Conservation (phyloP, 2,797 vertebrate species). For the Eptatretus atami region DNA sequence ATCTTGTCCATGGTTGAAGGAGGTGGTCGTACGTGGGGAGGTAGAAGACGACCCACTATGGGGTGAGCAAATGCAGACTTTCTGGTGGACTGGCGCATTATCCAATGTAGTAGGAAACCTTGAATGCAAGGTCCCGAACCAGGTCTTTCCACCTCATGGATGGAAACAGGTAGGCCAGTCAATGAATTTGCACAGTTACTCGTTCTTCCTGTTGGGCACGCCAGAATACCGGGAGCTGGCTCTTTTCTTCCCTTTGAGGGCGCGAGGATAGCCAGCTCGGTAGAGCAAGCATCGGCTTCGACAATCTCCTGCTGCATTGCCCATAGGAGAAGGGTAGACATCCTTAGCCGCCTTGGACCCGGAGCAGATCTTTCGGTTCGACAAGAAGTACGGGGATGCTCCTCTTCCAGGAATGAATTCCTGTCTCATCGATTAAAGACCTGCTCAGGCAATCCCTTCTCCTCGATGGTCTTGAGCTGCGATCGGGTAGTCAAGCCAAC, state of each 20-base stretch:
- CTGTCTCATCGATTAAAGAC: constrained; percentile 5
- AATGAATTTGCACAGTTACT: constrained; percentile 1
- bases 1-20: not conserved
- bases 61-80: not conserved
- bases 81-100: constrained; percentile 6
- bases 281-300: constrained; percentile 7
- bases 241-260: constrained; percentile 6
- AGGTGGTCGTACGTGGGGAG: not conserved
- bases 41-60: constrained; percentile 3
- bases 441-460: constrained; percentile 5
- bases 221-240: constrained; percentile 1
- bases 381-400: constrained; percentile 1
- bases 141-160: constrained; percentile 1
- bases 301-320: constrained; percentile 4
- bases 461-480: constrained; percentile 6
- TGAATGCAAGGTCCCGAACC: constrained; percentile 1
- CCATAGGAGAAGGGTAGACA: constrained; percentile 6
- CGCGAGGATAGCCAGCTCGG: not conserved
- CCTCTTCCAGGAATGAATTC: constrained; percentile 4
- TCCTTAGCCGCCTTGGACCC: constrained; percentile 6
- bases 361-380: constrained; percentile 3
- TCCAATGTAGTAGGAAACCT: constrained; percentile 6
- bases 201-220: constrained; percentile 7
- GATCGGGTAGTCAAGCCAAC: not conserved
- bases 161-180: not conserved